These are phyloP conservation scores for Chrysolina haemoptera DNA, from an alignment of 2,888 invertebrate species.

Conservation along the genomic window DNA sequence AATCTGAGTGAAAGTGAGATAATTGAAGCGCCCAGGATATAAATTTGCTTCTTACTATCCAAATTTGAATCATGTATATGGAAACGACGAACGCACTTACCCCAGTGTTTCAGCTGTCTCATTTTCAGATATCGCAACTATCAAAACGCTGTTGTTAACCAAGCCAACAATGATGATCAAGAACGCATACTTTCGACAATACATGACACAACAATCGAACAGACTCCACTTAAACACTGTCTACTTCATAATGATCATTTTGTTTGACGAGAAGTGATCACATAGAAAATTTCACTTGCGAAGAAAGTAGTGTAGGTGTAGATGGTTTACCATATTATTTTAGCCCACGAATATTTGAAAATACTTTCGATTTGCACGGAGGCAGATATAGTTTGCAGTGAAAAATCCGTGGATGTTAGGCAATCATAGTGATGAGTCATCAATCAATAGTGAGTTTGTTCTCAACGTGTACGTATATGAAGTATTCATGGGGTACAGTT, in stretches of 20 bases:
- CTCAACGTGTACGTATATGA: no score
- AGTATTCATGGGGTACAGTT: no score
- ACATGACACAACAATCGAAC: background rate
- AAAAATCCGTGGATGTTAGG: background rate
- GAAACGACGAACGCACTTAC: slow-evolving; percentile 36
- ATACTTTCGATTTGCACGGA: slow-evolving; percentile 42
- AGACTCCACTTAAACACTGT: slow-evolving; percentile 18
- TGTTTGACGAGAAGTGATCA: slow-evolving; percentile 23
- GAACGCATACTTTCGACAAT: background rate
- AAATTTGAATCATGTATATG: no score
- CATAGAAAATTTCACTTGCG: slow-evolving; percentile 49
- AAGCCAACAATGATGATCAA: background rate
- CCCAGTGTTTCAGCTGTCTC: slow-evolving; percentile 45
- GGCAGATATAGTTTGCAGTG: slow-evolving; percentile 18
- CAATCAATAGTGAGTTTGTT: background rate
- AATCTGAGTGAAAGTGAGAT: no score
- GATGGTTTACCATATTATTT: slow-evolving; percentile 52
- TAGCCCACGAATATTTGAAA: slow-evolving; percentile 38
- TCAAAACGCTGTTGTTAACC: background rate
- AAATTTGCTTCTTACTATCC: no score
- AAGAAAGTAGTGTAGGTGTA: slow-evolving; percentile 58
- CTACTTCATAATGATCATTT: slow-evolving; percentile 10
- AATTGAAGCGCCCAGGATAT: no score
- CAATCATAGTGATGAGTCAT: background rate
- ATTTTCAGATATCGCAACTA: slow-evolving; percentile 1